Conservation (phyloP, 2,888 invertebrate species). For the Anagyrus pseudococci region DNA sequence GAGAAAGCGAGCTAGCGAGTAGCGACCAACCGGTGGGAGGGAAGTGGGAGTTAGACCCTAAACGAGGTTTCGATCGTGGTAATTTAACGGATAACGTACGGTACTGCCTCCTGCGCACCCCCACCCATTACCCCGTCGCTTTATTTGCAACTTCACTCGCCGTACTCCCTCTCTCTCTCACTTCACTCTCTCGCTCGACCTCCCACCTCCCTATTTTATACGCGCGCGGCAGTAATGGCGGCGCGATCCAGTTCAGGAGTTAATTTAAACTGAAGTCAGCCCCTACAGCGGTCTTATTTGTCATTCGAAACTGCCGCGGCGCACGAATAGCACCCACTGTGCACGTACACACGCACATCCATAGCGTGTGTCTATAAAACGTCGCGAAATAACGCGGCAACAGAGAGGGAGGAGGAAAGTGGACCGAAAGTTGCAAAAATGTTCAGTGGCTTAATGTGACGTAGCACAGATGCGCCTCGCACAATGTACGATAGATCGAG, state of each 20-base stretch:
- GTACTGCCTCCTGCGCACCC: neutral
- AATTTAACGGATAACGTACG: constrained; percentile 36
- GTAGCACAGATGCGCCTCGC: too few species aligned
- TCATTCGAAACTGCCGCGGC: neutral
- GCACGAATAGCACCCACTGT: too few species aligned
- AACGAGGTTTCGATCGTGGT: constrained; percentile 37
- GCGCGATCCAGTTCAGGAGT: constrained; percentile 10
- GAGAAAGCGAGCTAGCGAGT: too few species aligned
- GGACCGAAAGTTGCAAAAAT: too few species aligned
- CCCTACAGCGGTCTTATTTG: neutral
- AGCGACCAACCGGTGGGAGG: neutral
- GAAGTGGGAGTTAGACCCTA: neutral
- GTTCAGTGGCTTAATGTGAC: too few species aligned
- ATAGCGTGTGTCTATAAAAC: too few species aligned
- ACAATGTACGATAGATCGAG: too few species aligned
- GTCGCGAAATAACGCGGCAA: too few species aligned
- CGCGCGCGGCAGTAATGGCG: neutral
- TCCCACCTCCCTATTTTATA: neutral
- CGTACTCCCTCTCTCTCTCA: neutral
- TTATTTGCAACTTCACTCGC: constrained; percentile 15
- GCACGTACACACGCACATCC: too few species aligned
- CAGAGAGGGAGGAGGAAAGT: too few species aligned
- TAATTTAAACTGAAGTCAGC: constrained; percentile 5
- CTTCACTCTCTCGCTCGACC: neutral
- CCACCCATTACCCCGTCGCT: neutral